These are phyloP conservation scores for Rhinolophus sinicus DNA, from an alignment of 2,113 vertebrate species.

Conservation along the genomic window DNA sequence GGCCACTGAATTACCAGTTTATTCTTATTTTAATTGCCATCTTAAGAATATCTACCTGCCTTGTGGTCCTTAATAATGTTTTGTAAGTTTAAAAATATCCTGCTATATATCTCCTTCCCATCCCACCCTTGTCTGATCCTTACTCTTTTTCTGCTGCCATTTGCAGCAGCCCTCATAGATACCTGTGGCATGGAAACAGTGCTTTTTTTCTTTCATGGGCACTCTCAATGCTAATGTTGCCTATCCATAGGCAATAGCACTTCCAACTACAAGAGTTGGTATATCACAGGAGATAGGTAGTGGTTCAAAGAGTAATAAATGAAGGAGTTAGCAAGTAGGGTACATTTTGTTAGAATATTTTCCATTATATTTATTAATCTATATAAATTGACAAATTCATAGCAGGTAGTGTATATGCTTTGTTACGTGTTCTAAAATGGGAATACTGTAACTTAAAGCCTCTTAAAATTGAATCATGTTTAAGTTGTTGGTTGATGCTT, in stretches of 20 bases:
- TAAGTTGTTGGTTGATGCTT: conserved; percentile 46
- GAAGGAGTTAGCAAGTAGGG: conserved; percentile 29
- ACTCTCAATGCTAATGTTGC: not conserved
- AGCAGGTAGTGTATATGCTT: not conserved
- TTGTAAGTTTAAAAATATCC: conserved; percentile 16
- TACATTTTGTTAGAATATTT: conserved; percentile 47
- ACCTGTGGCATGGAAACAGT: not conserved
- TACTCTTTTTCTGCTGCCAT: conserved; percentile 21
- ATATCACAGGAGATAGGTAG: not conserved
- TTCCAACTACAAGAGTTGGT: conserved; percentile 1
- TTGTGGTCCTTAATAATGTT: conserved; percentile 1
- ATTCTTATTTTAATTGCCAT: conserved; percentile 47
- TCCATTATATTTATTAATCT: conserved; percentile 29
- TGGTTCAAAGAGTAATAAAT: conserved; percentile 40
- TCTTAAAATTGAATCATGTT: conserved; percentile 25
- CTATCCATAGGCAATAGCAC: not conserved
- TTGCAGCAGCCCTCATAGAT: not conserved
- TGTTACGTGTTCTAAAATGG: conserved; percentile 43
- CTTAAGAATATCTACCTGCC: conserved; percentile 38
- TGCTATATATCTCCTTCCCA: not conserved
- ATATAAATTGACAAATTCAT: conserved; percentile 43
- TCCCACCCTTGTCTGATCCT: not conserved
- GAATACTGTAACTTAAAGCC: conserved; percentile 7
- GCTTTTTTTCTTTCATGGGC: not conserved
- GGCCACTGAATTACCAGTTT: conserved; percentile 17